Base-by-base conservation (phyloP, 2,888 invertebrate genomes). In the Linnaemya tessellans region DNA sequence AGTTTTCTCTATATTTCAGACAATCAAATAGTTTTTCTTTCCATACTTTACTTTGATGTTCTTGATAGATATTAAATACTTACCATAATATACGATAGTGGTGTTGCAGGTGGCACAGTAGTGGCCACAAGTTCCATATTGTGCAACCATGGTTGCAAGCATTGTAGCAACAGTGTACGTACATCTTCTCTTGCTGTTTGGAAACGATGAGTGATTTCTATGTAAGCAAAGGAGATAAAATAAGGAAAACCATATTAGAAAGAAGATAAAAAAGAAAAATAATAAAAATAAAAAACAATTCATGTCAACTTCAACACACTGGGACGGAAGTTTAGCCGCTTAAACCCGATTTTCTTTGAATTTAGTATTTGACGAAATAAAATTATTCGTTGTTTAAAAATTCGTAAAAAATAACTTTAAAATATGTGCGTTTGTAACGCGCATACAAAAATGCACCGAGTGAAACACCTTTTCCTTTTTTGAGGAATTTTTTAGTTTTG, bases 81-180 rank as follows among this genome's bases (percentile, higher is more conserved):
- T 92, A 96, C 97, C 95, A 97, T 97, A 90, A 97, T 97, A 91
- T 97, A 96, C 25, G 96, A 96, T 77, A 96, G 94, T 2, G 96
- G 96, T 92, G 97, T 97, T 43, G 96, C 96, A 0, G 98, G 97
- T n/a, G 98, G 98, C 84, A 98, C 96, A 90, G 98, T 97, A 18
- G 98, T 98, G 91, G 99, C 99, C 5, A 99, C 98, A 86, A 99
- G 94, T 93, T 99, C 99, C 95, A 99, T 98, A 93, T 99, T 99
- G 91, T 98, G 97, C 79, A 99, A 94, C 99, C 99, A 99, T 15
- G 99, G 99, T 80, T 98, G 94, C 88, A 99, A 93, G 92, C 98
- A 98, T 90, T 98, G 97, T 75, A 99, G 94, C 87, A 99, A 93
- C 86, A 98, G 94, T 89, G 98, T 97, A 1, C 98, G 95, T 0